Percentiles rank a stretch among this genome's conserved stretches.
These are phyloP conservation scores for Tenebrosternarchus preto DNA, from an alignment of 2,113 vertebrate species.

Conservation along the genomic window DNA sequence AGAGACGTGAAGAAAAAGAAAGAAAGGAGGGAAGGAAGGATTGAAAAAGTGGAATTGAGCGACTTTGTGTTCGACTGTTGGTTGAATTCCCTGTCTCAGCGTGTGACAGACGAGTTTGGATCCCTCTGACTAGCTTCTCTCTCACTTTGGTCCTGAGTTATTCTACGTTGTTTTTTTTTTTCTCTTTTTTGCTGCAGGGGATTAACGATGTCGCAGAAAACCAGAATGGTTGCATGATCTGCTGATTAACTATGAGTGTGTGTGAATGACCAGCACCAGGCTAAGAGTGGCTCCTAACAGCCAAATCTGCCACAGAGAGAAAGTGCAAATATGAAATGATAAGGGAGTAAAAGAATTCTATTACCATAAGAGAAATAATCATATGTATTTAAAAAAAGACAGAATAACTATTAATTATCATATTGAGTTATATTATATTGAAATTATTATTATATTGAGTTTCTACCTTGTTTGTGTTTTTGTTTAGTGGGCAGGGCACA, in stretches of 20 bases:
- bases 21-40: neutral
- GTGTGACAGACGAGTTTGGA: neutral
- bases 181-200: neutral
- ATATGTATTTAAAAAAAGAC: too few species aligned
- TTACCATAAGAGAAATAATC: too few species aligned
- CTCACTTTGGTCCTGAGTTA: neutral
- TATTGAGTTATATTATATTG: too few species aligned
- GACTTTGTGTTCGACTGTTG: slow-evolving; percentile 7
- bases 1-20: slow-evolving; percentile 1
- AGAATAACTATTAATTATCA: too few species aligned
- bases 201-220: slow-evolving; percentile 46
- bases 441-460: too few species aligned
- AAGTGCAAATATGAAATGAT: neutral
- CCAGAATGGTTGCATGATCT: slow-evolving; percentile 37
- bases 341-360: too few species aligned
- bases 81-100: slow-evolving; percentile 14
- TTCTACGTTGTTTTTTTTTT: neutral
- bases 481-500: too few species aligned
- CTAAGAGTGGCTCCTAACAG: too few species aligned
- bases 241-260: slow-evolving; percentile 18
- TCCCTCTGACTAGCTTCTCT: slow-evolving; percentile 3
- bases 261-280: too few species aligned
- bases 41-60: too few species aligned
- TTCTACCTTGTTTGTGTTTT: too few species aligned
- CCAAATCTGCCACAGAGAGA: slow-evolving; percentile 1